A percentile compares a stretch with the other conserved stretches of the same genome.
phyloP scores from a whole-genome alignment of 1,140 invertebrate genomes.

The Drosophila pallidifrons region DNA sequence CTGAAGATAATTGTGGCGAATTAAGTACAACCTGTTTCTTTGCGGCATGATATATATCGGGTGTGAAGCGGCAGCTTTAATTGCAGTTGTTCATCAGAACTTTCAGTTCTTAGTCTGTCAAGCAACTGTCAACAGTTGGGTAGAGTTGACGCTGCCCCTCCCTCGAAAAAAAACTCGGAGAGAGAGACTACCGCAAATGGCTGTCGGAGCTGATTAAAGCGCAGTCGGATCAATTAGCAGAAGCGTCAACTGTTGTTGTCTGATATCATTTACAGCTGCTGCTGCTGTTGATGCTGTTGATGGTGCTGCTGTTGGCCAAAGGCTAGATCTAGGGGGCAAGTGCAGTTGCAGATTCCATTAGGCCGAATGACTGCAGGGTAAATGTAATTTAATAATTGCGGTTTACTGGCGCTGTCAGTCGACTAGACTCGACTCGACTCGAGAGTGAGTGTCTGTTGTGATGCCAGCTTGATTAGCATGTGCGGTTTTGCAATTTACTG shows the following conservation, averaged over 20 bases:
- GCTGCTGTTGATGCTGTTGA: conserved; percentile 11
- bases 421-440: conserved; percentile 1
- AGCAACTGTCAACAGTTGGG: conserved; percentile 21
- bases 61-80: conserved; percentile 21
- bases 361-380: conserved; percentile 37
- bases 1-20: conserved; percentile 14
- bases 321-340: conserved; percentile 3
- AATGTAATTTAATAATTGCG: conserved; percentile 83
- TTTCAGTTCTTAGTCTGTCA: conserved; percentile 27
- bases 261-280: conserved; percentile 32
- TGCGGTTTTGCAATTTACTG: conserved; percentile 78
- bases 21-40: conserved; percentile 23
- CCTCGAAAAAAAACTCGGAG: neutral
- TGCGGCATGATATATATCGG: conserved; percentile 19
- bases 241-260: conserved; percentile 45
- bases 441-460: conserved; percentile 6
- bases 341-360: conserved; percentile 65
- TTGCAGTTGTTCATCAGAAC: conserved; percentile 25
- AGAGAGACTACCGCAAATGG: conserved; percentile 38
- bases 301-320: neutral
- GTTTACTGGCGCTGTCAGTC: conserved; percentile 47
- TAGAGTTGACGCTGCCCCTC: neutral
- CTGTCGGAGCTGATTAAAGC: conserved; percentile 49
- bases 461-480: conserved; percentile 73
- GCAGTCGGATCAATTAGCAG: conserved; percentile 55